Evolutionary conservation across 2,797 vertebrate genomes (phyloP).

Genomic region (Gambelia wislizenii): DNA sequence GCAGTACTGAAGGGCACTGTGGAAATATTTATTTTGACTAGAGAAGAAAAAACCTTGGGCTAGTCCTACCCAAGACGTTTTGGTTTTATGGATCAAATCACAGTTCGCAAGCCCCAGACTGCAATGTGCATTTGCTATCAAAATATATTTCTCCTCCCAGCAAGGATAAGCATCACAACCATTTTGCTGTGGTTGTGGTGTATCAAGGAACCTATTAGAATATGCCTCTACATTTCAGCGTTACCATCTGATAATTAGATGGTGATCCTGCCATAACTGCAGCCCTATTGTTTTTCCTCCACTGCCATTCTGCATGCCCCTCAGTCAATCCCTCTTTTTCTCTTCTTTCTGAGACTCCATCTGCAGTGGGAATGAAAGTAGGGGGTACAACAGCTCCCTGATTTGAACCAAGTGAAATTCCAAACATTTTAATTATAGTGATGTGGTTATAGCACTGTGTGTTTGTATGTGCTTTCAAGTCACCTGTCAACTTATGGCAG

Average conservation of each 20-base stretch:
- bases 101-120: background rate
- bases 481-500: too few relatives aligned
- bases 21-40: background rate
- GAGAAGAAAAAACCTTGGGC: background rate
- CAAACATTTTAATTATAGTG: background rate
- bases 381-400: background rate
- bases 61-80: background rate
- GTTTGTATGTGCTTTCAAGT: background rate
- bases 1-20: background rate
- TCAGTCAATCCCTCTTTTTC: too few relatives aligned
- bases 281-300: background rate
- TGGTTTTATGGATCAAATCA: background rate
- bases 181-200: background rate
- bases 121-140: background rate
- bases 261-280: background rate
- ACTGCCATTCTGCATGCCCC: background rate
- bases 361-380: background rate
- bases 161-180: background rate
- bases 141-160: background rate
- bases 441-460: background rate
- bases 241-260: background rate
- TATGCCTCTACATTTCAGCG: too few relatives aligned
- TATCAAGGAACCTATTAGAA: background rate
- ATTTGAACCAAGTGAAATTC: background rate
- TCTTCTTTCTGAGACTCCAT: background rate